Base-by-base conservation (phyloP, 2,888 invertebrate species). In the Lithophane ornitopus region DNA sequence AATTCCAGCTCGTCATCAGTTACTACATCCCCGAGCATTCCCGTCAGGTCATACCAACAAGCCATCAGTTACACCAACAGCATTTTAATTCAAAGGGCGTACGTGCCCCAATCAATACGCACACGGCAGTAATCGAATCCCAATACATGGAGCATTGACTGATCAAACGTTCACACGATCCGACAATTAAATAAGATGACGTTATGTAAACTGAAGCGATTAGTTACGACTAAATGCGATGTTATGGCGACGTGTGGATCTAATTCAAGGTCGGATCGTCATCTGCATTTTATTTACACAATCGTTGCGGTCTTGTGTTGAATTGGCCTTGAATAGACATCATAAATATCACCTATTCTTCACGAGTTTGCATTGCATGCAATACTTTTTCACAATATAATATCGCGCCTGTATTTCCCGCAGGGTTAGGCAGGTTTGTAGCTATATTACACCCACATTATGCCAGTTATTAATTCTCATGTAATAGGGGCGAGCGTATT, bases 161-260 rank as follows among this genome's bases (percentile, higher is more conserved):
- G 80, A 82, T 84, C 80, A 86, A 80, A 81, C 69, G 68, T 84
- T 87, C 82, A 86, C 87, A 87, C 86, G 82, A 79, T 73, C 69
- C 44, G 70, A 82, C 81, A 81, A 87, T 87, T 87, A 86, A 86
- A 78, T 79, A 72, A 76, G 70, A 82, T 87, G 67, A 74, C 82
- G 82, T 86, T 76, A 84, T 79, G 72, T 73, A 85, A 80, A 76
- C 69, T 68, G 77, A 77, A 39, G 69, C 84, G 66, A 76, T 74
- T 85, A 66, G 76, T 70, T 80, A 52, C 71, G 76, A 80, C 76
- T 83, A 52, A 44, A 54, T 74, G 39, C 72, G 26, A 70, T 68
- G 65, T 73, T 78, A 81, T 69, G 39, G 78, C 71, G 76, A 62
- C 70, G 63, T 74, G 82, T 74, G 78, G 74, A 85, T 82, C 73